Conservation (phyloP, 2,797 vertebrate species). For the Pseudocheirus occidentalis region DNA sequence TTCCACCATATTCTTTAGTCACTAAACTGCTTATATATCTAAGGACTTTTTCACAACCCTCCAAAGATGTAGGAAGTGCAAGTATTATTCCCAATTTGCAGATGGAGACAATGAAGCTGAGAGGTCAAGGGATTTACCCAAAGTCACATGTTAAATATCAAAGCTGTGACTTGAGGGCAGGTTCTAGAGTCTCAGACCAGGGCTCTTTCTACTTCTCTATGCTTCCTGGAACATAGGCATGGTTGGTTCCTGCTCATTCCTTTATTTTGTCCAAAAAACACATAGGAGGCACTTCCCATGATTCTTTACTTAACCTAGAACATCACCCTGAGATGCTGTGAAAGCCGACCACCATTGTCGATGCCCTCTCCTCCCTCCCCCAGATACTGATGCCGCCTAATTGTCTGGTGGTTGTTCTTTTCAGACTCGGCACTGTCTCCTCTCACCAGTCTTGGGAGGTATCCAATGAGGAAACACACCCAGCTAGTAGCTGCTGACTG, state of each 20-base stretch:
- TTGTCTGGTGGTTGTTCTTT: neutral
- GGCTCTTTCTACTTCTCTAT: neutral
- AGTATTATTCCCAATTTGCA: neutral
- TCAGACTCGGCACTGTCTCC: neutral
- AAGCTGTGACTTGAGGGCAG: neutral
- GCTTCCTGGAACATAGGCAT: neutral
- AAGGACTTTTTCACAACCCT: neutral
- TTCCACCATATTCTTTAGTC: neutral
- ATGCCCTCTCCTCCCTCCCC: neutral
- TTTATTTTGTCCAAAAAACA: neutral
- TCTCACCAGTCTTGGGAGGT: neutral
- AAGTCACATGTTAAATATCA: neutral
- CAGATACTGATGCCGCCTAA: neutral
- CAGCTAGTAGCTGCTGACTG: neutral
- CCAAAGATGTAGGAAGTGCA: neutral
- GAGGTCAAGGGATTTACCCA: neutral
- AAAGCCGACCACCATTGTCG: neutral
- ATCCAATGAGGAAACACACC: neutral
- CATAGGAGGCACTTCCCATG: neutral
- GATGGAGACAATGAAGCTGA: neutral
- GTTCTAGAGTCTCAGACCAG: neutral
- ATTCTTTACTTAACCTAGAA: neutral
- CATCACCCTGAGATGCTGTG: accelerated
- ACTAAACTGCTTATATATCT: too few species aligned
- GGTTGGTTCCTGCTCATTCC: neutral